Evolutionary conservation across 2,797 vertebrate species (phyloP).

Genomic region (Coregonus sp.): DNA sequence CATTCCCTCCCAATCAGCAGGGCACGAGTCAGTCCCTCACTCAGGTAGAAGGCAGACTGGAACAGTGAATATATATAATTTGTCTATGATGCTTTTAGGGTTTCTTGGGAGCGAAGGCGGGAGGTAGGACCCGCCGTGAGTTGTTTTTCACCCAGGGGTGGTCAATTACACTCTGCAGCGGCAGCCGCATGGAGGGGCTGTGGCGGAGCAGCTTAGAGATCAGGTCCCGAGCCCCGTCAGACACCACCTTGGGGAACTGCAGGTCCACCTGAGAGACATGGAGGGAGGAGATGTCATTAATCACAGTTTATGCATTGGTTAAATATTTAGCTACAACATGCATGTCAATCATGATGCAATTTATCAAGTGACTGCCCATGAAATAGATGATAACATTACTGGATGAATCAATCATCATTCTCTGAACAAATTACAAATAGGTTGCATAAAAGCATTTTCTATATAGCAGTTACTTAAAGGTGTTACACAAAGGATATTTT

Average conservation of each 20-base stretch:
- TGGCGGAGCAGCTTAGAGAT: conserved; percentile 83
- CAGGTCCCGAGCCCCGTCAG: conserved; percentile 80
- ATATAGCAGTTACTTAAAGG: too few relatives aligned
- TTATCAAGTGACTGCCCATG: too few relatives aligned
- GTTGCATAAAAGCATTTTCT: too few relatives aligned
- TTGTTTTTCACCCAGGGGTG: conserved; percentile 84
- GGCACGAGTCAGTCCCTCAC: too few relatives aligned
- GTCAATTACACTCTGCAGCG: conserved; percentile 75
- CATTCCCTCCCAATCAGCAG: background rate
- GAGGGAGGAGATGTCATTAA: background rate
- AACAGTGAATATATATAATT: too few relatives aligned
- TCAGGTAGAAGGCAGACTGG: too few relatives aligned
- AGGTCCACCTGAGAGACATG: conserved; percentile 79
- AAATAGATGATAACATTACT: too few relatives aligned
- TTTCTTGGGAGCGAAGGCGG: background rate
- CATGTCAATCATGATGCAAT: too few relatives aligned
- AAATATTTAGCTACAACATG: too few relatives aligned
- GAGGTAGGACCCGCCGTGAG: conserved; percentile 76
- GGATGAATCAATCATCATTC: too few relatives aligned
- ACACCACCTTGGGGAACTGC: conserved; percentile 77
- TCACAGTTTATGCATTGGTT: background rate
- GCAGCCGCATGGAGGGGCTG: conserved; percentile 76
- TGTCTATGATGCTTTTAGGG: background rate
- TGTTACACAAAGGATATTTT: too few relatives aligned
- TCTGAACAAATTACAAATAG: too few relatives aligned